Conservation (phyloP, 2,113 vertebrate genomes). For the Dicaeum eximium region DNA sequence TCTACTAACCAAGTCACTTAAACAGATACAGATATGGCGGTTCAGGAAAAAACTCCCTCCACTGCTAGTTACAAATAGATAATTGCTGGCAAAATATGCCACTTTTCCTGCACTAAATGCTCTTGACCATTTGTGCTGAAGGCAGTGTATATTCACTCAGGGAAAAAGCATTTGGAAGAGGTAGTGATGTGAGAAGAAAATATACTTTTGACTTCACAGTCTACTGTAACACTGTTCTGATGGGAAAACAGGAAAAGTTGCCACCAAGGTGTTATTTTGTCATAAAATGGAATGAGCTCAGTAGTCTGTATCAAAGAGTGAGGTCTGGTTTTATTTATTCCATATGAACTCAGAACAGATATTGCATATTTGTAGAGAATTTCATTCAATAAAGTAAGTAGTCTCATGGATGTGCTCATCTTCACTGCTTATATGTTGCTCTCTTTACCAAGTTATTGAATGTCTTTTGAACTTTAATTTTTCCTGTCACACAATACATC, state of each 20-base stretch:
- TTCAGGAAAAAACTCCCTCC: not conserved
- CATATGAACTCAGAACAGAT: not conserved
- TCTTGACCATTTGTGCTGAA: not conserved
- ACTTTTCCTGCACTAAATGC: not conserved
- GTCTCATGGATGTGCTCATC: not conserved
- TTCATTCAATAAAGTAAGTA: not conserved
- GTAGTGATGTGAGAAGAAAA: not conserved
- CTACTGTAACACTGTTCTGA: not conserved
- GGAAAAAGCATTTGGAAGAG: not conserved
- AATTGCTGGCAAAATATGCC: not conserved
- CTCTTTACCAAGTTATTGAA: not conserved
- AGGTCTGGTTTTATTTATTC: not conserved
- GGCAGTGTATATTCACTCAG: not conserved
- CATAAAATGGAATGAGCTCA: not conserved
- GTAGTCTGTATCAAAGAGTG: not conserved
- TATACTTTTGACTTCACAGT: not conserved
- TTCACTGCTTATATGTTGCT: not conserved
- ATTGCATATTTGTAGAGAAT: not conserved
- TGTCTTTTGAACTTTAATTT: not conserved
- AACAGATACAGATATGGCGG: not conserved
- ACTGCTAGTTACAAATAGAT: not conserved
- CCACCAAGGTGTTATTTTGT: not conserved
- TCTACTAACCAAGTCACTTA: not conserved
- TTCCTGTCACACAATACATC: not conserved
- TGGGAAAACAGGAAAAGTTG: not conserved